phyloP scores from a whole-genome alignment of 2,888 invertebrate genomes.

The Aphrophora alni region DNA sequence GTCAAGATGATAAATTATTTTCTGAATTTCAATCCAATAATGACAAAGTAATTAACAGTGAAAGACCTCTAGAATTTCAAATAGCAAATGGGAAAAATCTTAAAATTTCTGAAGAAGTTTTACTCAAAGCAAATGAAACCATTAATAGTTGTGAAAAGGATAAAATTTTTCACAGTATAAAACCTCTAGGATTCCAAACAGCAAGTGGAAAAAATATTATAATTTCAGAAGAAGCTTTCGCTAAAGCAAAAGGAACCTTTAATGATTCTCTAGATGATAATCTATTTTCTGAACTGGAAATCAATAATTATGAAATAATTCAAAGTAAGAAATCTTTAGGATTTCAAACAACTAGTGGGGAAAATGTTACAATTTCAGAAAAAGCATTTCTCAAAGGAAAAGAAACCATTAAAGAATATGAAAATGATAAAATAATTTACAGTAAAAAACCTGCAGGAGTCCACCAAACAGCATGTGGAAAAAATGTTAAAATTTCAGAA shows the following conservation, averaged over 20 bases:
- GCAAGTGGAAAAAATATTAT: conserved; percentile 13
- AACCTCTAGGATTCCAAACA: conserved; percentile 19
- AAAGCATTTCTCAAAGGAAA: too few species aligned
- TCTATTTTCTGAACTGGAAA: neutral
- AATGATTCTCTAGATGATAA: neutral
- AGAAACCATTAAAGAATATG: too few species aligned
- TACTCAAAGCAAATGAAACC: conserved; percentile 24
- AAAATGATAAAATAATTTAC: too few species aligned
- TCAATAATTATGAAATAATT: neutral
- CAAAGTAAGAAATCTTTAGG: neutral
- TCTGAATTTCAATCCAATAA: neutral
- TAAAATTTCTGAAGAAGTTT: conserved; percentile 13
- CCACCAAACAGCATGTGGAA: neutral
- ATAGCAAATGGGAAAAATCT: conserved; percentile 19
- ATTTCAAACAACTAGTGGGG: conserved; percentile 11
- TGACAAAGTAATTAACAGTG: neutral
- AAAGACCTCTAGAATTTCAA: too few species aligned
- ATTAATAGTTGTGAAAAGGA: neutral
- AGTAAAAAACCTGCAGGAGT: neutral
- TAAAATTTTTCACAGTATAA: too few species aligned
- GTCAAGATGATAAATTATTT: neutral
- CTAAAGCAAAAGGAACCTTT: conserved; percentile 28
- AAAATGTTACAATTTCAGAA: neutral
- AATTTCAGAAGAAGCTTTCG: neutral
- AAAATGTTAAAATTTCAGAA: neutral